Evolutionary conservation across 2,797 vertebrate species (phyloP), one percentile per base, ranked within the genome.

Genomic region (Orestias chungarensis): DNA sequence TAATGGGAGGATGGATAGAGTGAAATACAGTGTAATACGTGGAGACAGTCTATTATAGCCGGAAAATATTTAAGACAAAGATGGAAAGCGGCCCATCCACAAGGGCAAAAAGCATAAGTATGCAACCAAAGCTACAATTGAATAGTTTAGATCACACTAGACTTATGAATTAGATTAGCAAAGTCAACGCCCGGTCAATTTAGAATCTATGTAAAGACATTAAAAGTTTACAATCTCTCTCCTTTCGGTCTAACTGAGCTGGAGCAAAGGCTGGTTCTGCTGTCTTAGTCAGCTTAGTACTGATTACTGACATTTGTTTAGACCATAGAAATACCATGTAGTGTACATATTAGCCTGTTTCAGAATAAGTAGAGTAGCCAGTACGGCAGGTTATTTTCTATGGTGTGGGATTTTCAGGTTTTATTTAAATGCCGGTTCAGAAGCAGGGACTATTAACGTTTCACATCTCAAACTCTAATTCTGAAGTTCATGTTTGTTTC

Each of bases 401-500:
- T 42, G n/a, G 25, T 62, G 59, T 25, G 6, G 14, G 35, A 40
- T 14, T 23, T 38, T 61, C 10, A 38, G 20, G 57, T n/a, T 4
- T 7, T 1, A 40, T 7, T 38, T 61, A 2, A 38, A 12, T 14
- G 6, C 12, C 40, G 38, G 38, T 40, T 15, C 14, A 52, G 14
- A n/a, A n/a, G 35, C 0, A 7, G 40, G 47, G 20, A 66, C 40
- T 7, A 11, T 47, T 50, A 25, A 10, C 2, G 29, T 12, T 43
- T 59, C 25, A 14, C 10, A 27, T 2, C 42, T 40, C 3, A 69
- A 27, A 40, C 10, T 1, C 33, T 68, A 6, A 42, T 31, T 57
- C 25, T n/a, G 29, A 11, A 3, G 5, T 71, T 35, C 54, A 14
- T 71, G 43, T 61, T 82, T 64, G 80, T 77, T 81, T 66, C 78